These are phyloP conservation scores for Nymphalis polychloros DNA, from an alignment of 2,888 invertebrate genomes.

Conservation along the genomic window DNA sequence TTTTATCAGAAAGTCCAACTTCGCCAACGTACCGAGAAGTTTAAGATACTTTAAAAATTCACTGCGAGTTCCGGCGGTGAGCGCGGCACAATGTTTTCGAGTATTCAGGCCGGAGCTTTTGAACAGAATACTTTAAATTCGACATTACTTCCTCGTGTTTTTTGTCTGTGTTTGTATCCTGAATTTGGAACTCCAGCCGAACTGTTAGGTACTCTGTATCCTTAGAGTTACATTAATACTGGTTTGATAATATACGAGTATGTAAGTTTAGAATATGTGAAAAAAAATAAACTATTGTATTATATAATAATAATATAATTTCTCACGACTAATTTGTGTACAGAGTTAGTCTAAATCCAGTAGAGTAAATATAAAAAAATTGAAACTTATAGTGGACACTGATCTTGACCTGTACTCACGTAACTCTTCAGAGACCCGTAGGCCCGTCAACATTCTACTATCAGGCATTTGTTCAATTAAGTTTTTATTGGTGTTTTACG, in stretches of 20 bases:
- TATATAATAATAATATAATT: no score
- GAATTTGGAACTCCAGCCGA: neutral
- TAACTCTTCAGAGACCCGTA: no score
- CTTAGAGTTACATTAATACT: no score
- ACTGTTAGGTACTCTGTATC: no score
- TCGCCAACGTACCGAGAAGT: neutral
- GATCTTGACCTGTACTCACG: no score
- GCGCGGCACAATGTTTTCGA: neutral
- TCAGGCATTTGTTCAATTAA: slow-evolving; percentile 10
- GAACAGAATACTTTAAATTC: slow-evolving; percentile 1
- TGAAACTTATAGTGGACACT: no score
- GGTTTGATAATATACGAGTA: no score
- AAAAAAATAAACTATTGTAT: no score
- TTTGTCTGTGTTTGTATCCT: neutral
- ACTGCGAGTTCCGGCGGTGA: neutral
- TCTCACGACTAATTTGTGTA: no score
- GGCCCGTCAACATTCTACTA: neutral
- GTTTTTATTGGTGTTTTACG: slow-evolving; percentile 8
- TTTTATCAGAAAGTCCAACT: neutral
- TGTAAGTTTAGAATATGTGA: no score
- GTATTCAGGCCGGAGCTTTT: neutral
- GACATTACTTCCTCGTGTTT: neutral
- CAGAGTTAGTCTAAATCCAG: no score
- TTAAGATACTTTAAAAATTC: neutral
- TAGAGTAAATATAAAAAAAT: no score